These are phyloP conservation scores for Eristalis tenax DNA, from an alignment of 2,888 invertebrate species.

Conservation along the genomic window DNA sequence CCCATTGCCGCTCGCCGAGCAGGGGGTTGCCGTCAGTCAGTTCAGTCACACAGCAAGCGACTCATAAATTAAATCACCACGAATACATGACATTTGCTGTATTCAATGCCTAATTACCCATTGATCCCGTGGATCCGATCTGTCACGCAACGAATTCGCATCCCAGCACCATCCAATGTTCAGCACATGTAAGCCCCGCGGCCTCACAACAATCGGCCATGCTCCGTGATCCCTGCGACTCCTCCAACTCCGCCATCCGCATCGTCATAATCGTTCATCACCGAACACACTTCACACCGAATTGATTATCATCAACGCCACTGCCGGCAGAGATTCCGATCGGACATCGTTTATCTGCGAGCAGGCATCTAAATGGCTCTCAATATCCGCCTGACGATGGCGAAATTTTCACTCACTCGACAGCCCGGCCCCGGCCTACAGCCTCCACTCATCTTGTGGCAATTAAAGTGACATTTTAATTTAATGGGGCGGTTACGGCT, in stretches of 20 bases:
- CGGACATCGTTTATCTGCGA: constrained; percentile 61
- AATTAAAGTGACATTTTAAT: constrained; percentile 71
- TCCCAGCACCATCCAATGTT: constrained; percentile 28
- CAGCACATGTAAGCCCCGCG: constrained; percentile 25
- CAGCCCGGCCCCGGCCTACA: constrained; percentile 9
- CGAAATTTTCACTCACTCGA: constrained; percentile 44
- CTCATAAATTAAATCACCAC: constrained; percentile 37
- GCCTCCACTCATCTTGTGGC: constrained; percentile 47
- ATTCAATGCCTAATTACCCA: constrained; percentile 55
- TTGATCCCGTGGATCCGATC: constrained; percentile 59
- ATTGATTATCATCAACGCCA: constrained; percentile 60
- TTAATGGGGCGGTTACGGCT: constrained; percentile 63
- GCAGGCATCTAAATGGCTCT: constrained; percentile 59
- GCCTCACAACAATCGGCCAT: constrained; percentile 24
- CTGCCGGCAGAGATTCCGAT: constrained; percentile 53
- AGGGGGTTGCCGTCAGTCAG: constrained; percentile 4
- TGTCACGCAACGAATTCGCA: constrained; percentile 62
- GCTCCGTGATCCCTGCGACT: constrained; percentile 27
- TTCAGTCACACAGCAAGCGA: neutral
- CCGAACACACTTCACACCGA: constrained; percentile 55
- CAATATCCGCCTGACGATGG: constrained; percentile 64
- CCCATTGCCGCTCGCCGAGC: constrained; percentile 19
- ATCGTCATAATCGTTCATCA: constrained; percentile 15
- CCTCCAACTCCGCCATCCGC: neutral
- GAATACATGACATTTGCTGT: constrained; percentile 65